phyloP scores from a whole-genome alignment of 2,888 invertebrate genomes.

The Hyposoter dolosus region DNA sequence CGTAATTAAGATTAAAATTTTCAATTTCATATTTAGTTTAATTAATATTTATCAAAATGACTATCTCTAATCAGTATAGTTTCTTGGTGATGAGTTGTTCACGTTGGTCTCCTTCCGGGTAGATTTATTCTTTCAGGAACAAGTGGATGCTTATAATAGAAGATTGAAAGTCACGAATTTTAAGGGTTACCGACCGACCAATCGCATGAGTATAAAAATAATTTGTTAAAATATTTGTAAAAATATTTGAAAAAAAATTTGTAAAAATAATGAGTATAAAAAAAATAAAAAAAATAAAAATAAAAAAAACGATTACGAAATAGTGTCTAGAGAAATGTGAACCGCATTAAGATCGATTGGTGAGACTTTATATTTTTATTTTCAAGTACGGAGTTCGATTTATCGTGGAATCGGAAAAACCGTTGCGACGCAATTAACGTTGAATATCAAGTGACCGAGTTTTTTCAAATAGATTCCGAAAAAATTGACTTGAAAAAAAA shows the following conservation, averaged over 20 bases:
- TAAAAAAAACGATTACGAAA: no score
- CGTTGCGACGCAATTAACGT: not conserved
- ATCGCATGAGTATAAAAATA: not conserved
- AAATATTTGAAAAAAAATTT: no score
- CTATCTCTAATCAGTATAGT: no score
- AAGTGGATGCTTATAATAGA: not conserved
- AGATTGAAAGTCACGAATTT: conserved; percentile 23
- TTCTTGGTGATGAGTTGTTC: no score
- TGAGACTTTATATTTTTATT: not conserved
- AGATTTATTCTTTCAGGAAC: not conserved
- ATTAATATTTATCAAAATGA: no score
- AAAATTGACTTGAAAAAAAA: no score
- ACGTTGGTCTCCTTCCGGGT: not conserved
- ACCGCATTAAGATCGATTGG: not conserved
- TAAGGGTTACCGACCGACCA: not conserved
- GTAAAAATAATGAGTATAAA: no score
- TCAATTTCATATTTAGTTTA: no score
- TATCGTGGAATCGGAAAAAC: not conserved
- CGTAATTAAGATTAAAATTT: no score
- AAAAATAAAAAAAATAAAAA: no score
- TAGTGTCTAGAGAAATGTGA: not conserved
- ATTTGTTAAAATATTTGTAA: not conserved
- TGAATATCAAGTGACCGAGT: not conserved
- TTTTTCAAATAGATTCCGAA: no score
- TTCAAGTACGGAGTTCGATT: not conserved